A percentile compares a stretch with the other conserved stretches of the same genome.
Conservation (phyloP, 2,888 invertebrate genomes). For the Aproaerema taeniolella region DNA sequence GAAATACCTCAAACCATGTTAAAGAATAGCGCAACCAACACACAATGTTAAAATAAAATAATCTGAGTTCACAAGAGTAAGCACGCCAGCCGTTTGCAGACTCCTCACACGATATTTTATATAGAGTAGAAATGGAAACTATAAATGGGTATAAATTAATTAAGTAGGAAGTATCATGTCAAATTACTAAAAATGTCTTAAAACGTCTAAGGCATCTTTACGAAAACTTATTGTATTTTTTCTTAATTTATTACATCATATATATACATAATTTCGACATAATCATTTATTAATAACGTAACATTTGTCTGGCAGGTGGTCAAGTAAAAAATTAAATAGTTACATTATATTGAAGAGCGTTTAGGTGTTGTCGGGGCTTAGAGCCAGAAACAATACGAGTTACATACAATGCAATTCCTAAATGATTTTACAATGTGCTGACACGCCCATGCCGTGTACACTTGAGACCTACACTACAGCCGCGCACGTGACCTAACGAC, state of each 20-base stretch:
- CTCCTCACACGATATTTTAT: slow-evolving; percentile 15
- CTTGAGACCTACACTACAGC: slow-evolving; percentile 28
- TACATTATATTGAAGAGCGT: slow-evolving; percentile 39
- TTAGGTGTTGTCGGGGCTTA: slow-evolving; percentile 36
- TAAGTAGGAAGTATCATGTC: slow-evolving; percentile 28
- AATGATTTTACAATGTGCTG: slow-evolving; percentile 40
- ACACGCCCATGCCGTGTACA: slow-evolving; percentile 29
- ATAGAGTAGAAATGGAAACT: slow-evolving; percentile 30
- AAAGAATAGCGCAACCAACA: slow-evolving; percentile 61
- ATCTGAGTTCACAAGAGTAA: slow-evolving; percentile 11
- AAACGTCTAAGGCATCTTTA: slow-evolving; percentile 70
- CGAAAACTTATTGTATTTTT: slow-evolving; percentile 73
- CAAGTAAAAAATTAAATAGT: slow-evolving; percentile 51
- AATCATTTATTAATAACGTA: slow-evolving; percentile 64
- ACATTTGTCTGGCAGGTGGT: slow-evolving; percentile 65
- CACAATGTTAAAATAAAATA: slow-evolving; percentile 48
- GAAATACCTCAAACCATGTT: slow-evolving; percentile 64
- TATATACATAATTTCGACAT: slow-evolving; percentile 75
- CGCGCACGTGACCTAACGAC: neutral
- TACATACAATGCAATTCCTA: slow-evolving; percentile 33
- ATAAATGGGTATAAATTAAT: slow-evolving; percentile 44
- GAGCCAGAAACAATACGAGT: slow-evolving; percentile 51
- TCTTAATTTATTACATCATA: slow-evolving; percentile 74
- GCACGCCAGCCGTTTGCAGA: slow-evolving; percentile 29
- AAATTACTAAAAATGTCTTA: slow-evolving; percentile 56